Evolutionary conservation across 2,797 vertebrate species (phyloP), one percentile per base, ranked within the genome.

Genomic region (Melanotaenia maccullochi): DNA sequence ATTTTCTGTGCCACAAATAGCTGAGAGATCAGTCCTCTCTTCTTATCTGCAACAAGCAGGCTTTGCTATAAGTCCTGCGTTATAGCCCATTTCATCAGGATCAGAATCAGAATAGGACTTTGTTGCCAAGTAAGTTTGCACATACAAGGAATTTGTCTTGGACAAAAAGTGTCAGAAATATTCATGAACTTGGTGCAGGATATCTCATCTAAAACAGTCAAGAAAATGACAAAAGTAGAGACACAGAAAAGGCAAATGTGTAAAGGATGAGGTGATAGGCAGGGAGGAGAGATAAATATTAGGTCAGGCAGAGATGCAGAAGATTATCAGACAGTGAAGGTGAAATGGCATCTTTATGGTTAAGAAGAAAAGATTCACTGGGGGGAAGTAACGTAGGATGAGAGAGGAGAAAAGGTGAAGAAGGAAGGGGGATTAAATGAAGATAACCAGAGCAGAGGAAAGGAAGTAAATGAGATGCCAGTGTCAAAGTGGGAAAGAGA

Each of bases 341-440:
- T 54, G 44, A 68, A 79, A 78, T 52, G 44, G 56, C 28, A 40
- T 32, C 47, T 52, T 9, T 25, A 75, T 62, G 49, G 74, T 57
- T 24, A 5, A 56, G 68, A 44, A 33, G 47, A n/a, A 68, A 44
- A 40, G 56, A 75, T 57, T 63, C 4, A 20, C 1, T 65, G 54
- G 36, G 38, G 9, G n/a, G 20, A 32, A 24, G 18, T 9, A 18
- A 54, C 4, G 22, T 14, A 28, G 18, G 6, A 62, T 11, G 24
- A 65, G 24, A 28, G 51, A 66, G 47, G 62, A 70, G 73, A 57
- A 54, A 38, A 33, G 35, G 60, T 7, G 6, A 24, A 25, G 64
- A 75, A 54, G 60, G 78, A 65, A 69, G 58, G 54, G 61, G 70
- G 70, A 76, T 76, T 75, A 36, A 79, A 70, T 60, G 55, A 65